Percentiles rank a stretch among this genome's conserved stretches.
phyloP scores from a whole-genome alignment of 2,888 invertebrate species.

The Lasioglossum vierecki region DNA sequence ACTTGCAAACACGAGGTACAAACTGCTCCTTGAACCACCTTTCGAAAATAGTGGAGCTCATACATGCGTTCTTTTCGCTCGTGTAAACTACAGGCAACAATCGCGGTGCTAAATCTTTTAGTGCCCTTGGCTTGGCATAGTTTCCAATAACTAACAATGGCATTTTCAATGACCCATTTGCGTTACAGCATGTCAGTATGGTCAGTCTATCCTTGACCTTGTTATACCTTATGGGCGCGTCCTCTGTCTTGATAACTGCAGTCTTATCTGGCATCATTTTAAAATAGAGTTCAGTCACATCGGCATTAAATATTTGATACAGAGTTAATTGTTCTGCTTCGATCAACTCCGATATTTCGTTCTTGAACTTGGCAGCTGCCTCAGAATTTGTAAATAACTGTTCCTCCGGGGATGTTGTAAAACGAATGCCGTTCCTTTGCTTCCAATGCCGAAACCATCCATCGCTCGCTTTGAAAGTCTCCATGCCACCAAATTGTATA shows the following conservation, averaged over 20 bases:
- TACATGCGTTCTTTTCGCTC: background rate
- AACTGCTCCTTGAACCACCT: slow-evolving; percentile 4
- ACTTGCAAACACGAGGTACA: background rate
- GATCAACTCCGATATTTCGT: background rate
- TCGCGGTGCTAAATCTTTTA: background rate
- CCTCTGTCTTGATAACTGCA: background rate
- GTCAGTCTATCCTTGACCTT: background rate
- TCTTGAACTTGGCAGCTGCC: background rate
- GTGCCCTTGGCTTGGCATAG: background rate
- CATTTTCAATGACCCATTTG: slow-evolving; percentile 1
- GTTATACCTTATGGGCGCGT: background rate
- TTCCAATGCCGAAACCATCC: slow-evolving; percentile 15
- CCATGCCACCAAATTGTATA: slow-evolving; percentile 14
- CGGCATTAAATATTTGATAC: background rate
- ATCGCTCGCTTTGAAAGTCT: slow-evolving; percentile 5
- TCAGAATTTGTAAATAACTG: background rate
- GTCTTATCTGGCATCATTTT: slow-evolving; percentile 21
- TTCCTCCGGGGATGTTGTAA: background rate
- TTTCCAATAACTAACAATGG: slow-evolving; percentile 9
- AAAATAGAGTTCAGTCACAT: slow-evolving; percentile 3
- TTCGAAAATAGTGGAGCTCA: background rate
- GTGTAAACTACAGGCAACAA: background rate
- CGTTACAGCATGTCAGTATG: slow-evolving; percentile 2
- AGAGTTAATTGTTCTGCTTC: background rate
- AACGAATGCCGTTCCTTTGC: background rate